phyloP scores from a whole-genome alignment of 2,113 vertebrate genomes.

The Emydocephalus ijimae region DNA sequence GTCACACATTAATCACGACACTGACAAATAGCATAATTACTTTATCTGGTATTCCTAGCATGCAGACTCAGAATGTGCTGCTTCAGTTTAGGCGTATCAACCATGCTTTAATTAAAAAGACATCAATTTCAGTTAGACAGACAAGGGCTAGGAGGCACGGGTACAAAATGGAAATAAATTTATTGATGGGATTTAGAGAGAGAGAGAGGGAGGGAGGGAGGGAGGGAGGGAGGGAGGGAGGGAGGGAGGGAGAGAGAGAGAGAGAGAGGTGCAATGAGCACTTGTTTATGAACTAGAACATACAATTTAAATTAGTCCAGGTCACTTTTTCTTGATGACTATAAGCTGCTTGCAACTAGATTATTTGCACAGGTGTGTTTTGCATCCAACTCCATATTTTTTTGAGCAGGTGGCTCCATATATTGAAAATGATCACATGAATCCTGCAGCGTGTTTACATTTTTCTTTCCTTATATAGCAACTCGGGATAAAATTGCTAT shows the following conservation, averaged over 20 bases:
- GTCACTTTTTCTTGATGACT: slow-evolving; percentile 28
- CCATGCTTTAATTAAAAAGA: slow-evolving; percentile 74
- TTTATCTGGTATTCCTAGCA: slow-evolving; percentile 76
- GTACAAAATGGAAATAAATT: slow-evolving; percentile 72
- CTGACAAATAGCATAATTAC: slow-evolving; percentile 83
- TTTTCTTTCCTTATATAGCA: slow-evolving; percentile 1
- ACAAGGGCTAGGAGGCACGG: slow-evolving; percentile 69
- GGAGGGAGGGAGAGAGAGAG: neutral
- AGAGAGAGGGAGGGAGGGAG: neutral
- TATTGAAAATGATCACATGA: slow-evolving; percentile 50
- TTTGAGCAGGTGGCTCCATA: slow-evolving; percentile 31
- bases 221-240: neutral
- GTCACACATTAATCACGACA: slow-evolving; percentile 83
- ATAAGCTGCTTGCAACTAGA: slow-evolving; percentile 1
- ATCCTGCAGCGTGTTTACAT: slow-evolving; percentile 33
- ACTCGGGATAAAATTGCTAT: slow-evolving; percentile 29
- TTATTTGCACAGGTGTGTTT: slow-evolving; percentile 2
- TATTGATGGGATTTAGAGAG: slow-evolving; percentile 53
- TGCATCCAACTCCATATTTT: slow-evolving; percentile 26
- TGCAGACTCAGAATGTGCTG: slow-evolving; percentile 67
- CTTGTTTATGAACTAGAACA: slow-evolving; percentile 49
- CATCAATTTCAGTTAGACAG: slow-evolving; percentile 75
- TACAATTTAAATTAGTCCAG: slow-evolving; percentile 57
- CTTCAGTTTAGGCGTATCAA: slow-evolving; percentile 64
- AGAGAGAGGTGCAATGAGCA: slow-evolving; percentile 43